Evolutionary conservation across 2,888 invertebrate species (phyloP), one percentile per base, ranked within the genome.

Genomic region (Caenorhabditis sp.): DNA sequence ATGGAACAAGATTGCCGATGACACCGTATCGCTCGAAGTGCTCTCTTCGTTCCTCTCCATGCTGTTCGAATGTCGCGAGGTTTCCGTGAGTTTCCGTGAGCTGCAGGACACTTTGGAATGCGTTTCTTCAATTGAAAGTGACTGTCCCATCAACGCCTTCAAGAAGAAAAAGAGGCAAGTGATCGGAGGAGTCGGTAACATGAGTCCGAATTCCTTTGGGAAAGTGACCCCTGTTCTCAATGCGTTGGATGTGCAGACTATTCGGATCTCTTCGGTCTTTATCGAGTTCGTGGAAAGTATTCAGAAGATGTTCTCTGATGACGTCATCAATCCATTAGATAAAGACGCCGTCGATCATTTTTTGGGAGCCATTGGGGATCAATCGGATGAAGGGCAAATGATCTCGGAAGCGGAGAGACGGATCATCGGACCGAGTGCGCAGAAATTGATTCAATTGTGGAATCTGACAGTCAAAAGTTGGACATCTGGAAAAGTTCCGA

Each of bases 221-320:
- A 69, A 60, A 55, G 76, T 81, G 24, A 37, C 83, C 8, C 85
- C 85, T 11, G 72, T 87, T 35, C 50, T 87, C 5, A 86, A 86
- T 22, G 85, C 80, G 0, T 60, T 87, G 24, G 87, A 87, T 51
- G 79, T 86, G 28, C 87, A 87, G 67, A 84, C 85, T n/a, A 83
- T 85, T 26, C 56, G 80, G 32, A 82, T 87, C 9, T 77, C 87
- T 9, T 65, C 78, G 0, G 68, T 85, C 0, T 87, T 85, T 58
- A 84, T 84, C 11, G 86, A 87, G 9, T 86, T 87, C 60, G 79
- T 87, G 20, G 80, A 80, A n/a, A 40, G 62, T 32, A 56, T 82
- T 22, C 68, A 82, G 40, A 72, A 40, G 50, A 64, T 84, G 13
- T 82, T 84, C 47, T 83, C 85, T 3, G 35, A 55, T 0, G 44